Evolutionary conservation across 2,888 invertebrate genomes (phyloP).

Genomic region (Limnephilus lunatus): DNA sequence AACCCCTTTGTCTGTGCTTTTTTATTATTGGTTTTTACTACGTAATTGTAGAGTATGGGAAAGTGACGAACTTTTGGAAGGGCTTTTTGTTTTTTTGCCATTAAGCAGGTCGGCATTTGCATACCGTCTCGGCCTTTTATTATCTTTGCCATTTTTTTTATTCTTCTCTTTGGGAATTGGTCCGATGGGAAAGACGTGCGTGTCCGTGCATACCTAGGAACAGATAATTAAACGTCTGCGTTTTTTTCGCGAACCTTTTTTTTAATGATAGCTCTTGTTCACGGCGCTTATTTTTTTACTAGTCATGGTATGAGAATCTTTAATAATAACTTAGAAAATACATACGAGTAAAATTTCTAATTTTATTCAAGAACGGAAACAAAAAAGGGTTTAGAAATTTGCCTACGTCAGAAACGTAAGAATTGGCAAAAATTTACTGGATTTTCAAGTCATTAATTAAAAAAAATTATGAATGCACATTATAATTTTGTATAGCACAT

Average conservation of each 20-base stretch:
- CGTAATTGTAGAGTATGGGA: conserved; percentile 43
- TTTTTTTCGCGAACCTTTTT: conserved; percentile 48
- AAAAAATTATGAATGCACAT: too few species aligned
- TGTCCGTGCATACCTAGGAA: conserved; percentile 39
- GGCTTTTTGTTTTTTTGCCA: conserved; percentile 48
- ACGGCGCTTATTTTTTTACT: not conserved
- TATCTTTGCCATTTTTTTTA: conserved; percentile 16
- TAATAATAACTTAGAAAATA: not conserved
- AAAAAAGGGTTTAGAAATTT: not conserved
- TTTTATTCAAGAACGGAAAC: conserved; percentile 26
- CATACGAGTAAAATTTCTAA: not conserved
- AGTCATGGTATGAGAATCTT: conserved; percentile 28
- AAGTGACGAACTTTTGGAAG: conserved; percentile 42
- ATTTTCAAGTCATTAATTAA: not conserved
- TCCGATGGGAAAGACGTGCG: conserved; percentile 45
- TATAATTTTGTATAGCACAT: too few species aligned
- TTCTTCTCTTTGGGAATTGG: not conserved
- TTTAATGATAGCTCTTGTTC: conserved; percentile 41
- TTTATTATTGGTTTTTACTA: conserved; percentile 26
- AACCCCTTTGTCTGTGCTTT: conserved; percentile 5
- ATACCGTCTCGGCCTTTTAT: conserved; percentile 40
- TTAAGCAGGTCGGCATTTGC: conserved; percentile 34
- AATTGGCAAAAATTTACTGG: not conserved
- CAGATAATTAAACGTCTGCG: conserved; percentile 41
- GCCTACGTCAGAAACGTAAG: not conserved